phyloP scores from a whole-genome alignment of 2,113 vertebrate species.

The Notiomystis cincta region DNA sequence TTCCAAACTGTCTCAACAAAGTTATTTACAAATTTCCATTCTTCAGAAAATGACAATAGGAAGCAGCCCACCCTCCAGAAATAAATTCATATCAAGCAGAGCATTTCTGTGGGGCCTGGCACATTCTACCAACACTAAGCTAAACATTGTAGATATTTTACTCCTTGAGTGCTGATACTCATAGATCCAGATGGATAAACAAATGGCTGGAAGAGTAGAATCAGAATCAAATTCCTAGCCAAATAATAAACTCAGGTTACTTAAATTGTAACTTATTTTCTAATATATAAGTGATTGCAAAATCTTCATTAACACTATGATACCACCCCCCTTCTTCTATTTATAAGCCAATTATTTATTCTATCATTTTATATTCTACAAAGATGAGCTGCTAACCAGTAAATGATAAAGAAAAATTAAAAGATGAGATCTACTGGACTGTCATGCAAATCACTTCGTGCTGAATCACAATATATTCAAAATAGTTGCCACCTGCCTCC shows the following conservation, averaged over 20 bases:
- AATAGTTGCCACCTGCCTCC: constrained; percentile 64
- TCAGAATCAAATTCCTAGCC: not conserved
- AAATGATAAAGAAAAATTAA: constrained; percentile 50
- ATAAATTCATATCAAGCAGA: not conserved
- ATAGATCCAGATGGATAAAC: not conserved
- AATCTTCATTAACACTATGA: not conserved
- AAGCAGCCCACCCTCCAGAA: constrained; percentile 14
- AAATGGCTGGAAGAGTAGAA: not conserved
- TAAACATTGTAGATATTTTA: not conserved
- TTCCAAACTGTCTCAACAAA: not conserved
- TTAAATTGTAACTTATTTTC: not conserved
- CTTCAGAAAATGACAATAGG: not conserved
- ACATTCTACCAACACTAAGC: not conserved
- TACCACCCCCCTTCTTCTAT: not conserved
- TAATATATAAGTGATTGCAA: not conserved
- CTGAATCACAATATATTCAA: constrained; percentile 55
- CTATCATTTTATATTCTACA: not conserved
- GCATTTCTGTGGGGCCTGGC: not conserved
- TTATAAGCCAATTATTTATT: not conserved
- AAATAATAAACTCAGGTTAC: not conserved
- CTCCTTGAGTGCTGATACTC: not conserved
- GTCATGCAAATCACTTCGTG: constrained; percentile 67
- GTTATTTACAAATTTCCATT: not conserved
- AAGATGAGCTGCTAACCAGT: constrained; percentile 14
- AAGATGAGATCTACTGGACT: constrained; percentile 37